A percentile compares a stretch with the other conserved stretches of the same genome.
These are phyloP conservation scores for Dyspetes luteomarginatus DNA, from an alignment of 2,888 invertebrate genomes.

Conservation along the genomic window DNA sequence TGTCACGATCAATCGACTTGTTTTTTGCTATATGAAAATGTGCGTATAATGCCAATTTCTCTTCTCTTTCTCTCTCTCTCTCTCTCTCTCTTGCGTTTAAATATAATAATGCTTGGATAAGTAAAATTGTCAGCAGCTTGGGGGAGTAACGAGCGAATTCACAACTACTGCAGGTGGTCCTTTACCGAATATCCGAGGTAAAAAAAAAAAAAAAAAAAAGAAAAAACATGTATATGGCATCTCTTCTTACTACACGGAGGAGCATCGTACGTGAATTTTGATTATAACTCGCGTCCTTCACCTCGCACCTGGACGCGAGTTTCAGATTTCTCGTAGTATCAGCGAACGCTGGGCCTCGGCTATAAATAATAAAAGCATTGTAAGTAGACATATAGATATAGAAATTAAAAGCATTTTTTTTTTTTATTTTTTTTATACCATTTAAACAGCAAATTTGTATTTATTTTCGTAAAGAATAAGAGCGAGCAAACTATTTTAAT, in stretches of 20 bases:
- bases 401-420: no score
- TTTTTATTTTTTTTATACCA: no score
- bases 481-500: no score
- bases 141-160: no score
- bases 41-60: no score
- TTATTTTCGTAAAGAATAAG: no score
- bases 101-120: not conserved
- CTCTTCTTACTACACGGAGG: slow-evolving; percentile 14
- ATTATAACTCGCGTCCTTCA: slow-evolving; percentile 41
- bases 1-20: slow-evolving; percentile 14
- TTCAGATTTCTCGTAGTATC: slow-evolving; percentile 49
- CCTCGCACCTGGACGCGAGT: slow-evolving; percentile 58
- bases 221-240: no score
- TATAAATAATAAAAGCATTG: slow-evolving; percentile 46
- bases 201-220: no score
- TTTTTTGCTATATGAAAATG: no score
- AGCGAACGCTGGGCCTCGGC: slow-evolving; percentile 38
- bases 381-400: slow-evolving; percentile 1
- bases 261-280: slow-evolving; percentile 2
- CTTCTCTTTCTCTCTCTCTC: no score
- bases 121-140: not conserved
- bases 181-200: not conserved
- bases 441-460: no score
- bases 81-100: not conserved
- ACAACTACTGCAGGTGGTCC: no score